Evolutionary conservation across 2,888 invertebrate species (phyloP), one percentile per base, ranked within the genome.

Genomic region (Amblyteles armatorius): DNA sequence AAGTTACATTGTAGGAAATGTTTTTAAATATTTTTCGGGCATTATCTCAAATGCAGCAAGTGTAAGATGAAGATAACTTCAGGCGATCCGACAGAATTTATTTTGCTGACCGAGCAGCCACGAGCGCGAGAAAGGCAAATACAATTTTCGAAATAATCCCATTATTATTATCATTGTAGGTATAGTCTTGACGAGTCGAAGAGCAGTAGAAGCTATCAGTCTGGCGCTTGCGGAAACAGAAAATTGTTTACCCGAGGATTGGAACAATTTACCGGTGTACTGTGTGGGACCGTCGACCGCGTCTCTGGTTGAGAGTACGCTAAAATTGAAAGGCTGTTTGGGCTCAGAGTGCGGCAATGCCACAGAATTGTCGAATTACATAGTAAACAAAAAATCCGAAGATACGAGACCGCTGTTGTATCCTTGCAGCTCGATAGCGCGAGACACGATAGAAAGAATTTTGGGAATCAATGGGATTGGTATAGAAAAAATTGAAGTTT

Each of bases 371-470:
- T 91, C 91, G 2, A 87, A 90, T 71, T 91, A 91, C 77, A 89
- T 92, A 57, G 71, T 87, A 13, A 67, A 89, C 26, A 67, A 87
- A 85, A 60, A 33, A 69, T 36, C 82, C 29, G 22, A 63, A 29
- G 73, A 79, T 40, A 29, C 65, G 6, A 90, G 88, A 65, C 90
- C 92, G 6, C 74, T 94, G 29, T 79, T 94, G 22, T 92, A 93
- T 73, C 94, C 94, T 16, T 93, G 93, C 71, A 93, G 93, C 81
- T 91, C 91, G 68, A 93, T 94, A 63, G 92, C 93, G 3, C 85
- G 92, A 29, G 92, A 93, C 7, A 93, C 92, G 16, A 89, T 94
- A 7, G 88, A 90, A 29, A 83, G 87, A 76, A 85, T 86, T 55
- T 88, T 94, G 50, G 84, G 11, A 11, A 80, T 87, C 5, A 87